Conservation (phyloP, 92 coral and sea anemone species). For the Umimayanthus kanabou region DNA sequence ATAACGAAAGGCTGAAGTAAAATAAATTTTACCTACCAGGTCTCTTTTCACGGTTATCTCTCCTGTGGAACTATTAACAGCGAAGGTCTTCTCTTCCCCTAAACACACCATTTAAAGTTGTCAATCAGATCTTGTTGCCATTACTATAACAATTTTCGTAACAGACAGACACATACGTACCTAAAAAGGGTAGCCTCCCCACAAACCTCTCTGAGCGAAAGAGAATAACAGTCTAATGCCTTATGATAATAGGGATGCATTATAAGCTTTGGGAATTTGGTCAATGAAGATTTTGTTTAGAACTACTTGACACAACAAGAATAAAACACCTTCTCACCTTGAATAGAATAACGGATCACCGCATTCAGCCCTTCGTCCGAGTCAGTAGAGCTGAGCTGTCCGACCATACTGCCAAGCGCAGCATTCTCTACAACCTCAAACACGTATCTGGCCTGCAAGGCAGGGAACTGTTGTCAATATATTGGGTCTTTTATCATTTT, state of each 20-base stretch:
- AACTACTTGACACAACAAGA: neutral
- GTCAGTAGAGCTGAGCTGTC: slow-evolving; percentile 52
- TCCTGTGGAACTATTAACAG: slow-evolving; percentile 66
- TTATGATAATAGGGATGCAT: too few species aligned
- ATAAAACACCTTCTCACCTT: slow-evolving; percentile 37
- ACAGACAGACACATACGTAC: too few species aligned
- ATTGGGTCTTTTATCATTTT: neutral
- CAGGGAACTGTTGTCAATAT: neutral
- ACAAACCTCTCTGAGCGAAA: too few species aligned
- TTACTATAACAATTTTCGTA: too few species aligned
- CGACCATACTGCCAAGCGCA: slow-evolving; percentile 34
- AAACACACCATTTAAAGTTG: neutral
- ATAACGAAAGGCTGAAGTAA: neutral
- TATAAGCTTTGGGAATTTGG: too few species aligned
- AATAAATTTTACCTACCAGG: slow-evolving; percentile 57
- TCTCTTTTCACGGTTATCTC: slow-evolving; percentile 46
- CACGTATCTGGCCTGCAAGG: slow-evolving; percentile 18
- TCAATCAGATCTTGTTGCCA: neutral
- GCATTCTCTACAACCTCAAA: slow-evolving; percentile 51
- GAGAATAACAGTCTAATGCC: too few species aligned
- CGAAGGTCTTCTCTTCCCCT: slow-evolving; percentile 39
- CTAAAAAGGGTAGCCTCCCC: too few species aligned
- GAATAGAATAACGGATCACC: slow-evolving; percentile 47
- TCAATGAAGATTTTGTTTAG: neutral
- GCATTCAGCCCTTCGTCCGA: slow-evolving; percentile 62